Percentiles rank a stretch among this genome's conserved stretches.
Evolutionary conservation across 2,888 invertebrate genomes (phyloP).

Genomic region (Luperina testacea): DNA sequence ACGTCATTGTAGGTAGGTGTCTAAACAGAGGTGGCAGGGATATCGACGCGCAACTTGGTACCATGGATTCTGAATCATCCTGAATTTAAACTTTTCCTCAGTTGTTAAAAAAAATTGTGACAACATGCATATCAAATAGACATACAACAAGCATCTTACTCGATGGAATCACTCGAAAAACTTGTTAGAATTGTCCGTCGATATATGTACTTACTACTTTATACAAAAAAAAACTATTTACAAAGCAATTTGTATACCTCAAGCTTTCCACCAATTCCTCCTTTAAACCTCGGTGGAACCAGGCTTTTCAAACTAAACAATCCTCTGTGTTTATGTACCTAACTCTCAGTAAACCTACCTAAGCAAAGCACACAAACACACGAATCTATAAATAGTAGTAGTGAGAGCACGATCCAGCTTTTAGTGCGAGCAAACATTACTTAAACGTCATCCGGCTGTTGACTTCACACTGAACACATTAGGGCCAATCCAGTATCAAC

Average conservation of each 20-base stretch:
- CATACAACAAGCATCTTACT: neutral
- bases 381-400: constrained; percentile 54
- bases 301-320: neutral
- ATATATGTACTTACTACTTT: neutral
- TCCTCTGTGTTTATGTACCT: neutral
- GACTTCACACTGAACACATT: constrained; percentile 80
- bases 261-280: neutral
- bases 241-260: neutral
- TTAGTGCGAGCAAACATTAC: constrained; percentile 87
- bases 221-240: neutral
- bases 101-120: no score
- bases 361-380: constrained; percentile 32
- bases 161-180: neutral
- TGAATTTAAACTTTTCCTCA: no score
- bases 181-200: neutral
- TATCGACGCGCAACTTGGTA: no score
- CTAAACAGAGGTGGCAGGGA: no score
- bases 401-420: constrained; percentile 73
- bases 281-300: neutral
- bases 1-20: neutral
- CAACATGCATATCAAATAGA: neutral
- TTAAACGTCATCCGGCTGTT: constrained; percentile 84
- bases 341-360: constrained; percentile 7
- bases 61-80: no score
- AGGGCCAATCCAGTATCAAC: constrained; percentile 77